Evolutionary conservation across 2,113 vertebrate genomes (phyloP).

Genomic region (Sprattus sprattus): DNA sequence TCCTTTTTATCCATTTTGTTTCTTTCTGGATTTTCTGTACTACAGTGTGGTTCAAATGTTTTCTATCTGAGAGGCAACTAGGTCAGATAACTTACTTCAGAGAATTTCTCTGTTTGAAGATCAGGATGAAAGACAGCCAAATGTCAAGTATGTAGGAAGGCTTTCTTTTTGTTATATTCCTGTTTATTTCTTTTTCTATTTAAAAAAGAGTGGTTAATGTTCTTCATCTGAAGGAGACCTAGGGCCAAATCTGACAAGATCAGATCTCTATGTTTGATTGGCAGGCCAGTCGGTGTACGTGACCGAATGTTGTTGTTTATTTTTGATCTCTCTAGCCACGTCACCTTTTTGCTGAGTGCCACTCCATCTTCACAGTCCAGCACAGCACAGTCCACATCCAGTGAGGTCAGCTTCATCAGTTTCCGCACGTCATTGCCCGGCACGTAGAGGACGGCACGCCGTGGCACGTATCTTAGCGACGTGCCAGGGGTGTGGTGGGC

Average conservation of each 20-base stretch:
- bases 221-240: no score
- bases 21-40: neutral
- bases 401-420: constrained; percentile 84
- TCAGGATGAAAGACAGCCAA: neutral
- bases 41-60: neutral
- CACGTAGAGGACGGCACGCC: constrained; percentile 91
- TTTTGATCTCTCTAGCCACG: no score
- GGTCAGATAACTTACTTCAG: neutral
- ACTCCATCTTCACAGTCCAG: constrained; percentile 97
- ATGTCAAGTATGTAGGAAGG: neutral
- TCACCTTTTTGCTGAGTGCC: constrained; percentile 92
- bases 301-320: neutral
- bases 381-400: constrained; percentile 89
- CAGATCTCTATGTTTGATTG: no score
- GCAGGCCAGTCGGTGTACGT: neutral
- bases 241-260: neutral
- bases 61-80: neutral
- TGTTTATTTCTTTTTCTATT: neutral
- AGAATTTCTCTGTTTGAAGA: neutral
- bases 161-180: no score
- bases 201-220: neutral
- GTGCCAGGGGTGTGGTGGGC: constrained; percentile 60
- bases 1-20: neutral
- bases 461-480: constrained; percentile 80
- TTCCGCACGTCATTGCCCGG: constrained; percentile 93